A percentile compares a stretch with the other conserved stretches of the same genome.
These are phyloP conservation scores for Etheostoma perlongum DNA, from an alignment of 2,797 vertebrate genomes.

Conservation along the genomic window DNA sequence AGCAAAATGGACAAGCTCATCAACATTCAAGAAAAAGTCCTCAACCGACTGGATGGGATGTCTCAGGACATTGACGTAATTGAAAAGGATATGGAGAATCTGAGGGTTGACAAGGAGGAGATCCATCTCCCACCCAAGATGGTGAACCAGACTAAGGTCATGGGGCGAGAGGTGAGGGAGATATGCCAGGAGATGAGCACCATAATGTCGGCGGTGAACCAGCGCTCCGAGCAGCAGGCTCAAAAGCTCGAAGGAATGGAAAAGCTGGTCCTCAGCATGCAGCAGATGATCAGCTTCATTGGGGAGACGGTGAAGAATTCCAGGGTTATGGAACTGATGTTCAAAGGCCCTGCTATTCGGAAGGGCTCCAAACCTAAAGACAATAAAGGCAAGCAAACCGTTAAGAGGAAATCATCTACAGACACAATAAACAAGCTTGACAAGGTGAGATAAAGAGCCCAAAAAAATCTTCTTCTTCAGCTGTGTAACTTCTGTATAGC, in stretches of 20 bases:
- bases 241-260: conserved; percentile 92
- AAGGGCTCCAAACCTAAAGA: conserved; percentile 80
- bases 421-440: conserved; percentile 75
- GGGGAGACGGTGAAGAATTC: conserved; percentile 88
- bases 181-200: conserved; percentile 90
- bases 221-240: conserved; percentile 88
- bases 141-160: conserved; percentile 64
- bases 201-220: conserved; percentile 88
- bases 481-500: not conserved
- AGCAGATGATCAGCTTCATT: conserved; percentile 89
- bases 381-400: conserved; percentile 73
- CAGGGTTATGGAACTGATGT: conserved; percentile 83
- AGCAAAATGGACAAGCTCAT: conserved; percentile 92
- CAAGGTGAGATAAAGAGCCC: conserved; percentile 82
- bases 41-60: conserved; percentile 88
- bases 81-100: conserved; percentile 86
- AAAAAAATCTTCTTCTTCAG: conserved; percentile 8
- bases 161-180: conserved; percentile 83
- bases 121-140: conserved; percentile 72
- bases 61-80: conserved; percentile 88
- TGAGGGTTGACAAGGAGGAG: conserved; percentile 86
- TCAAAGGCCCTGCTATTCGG: conserved; percentile 79
- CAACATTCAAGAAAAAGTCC: conserved; percentile 89
- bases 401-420: conserved; percentile 81
- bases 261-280: conserved; percentile 88